Evolutionary conservation across 1,140 invertebrate species (phyloP), one percentile per base, ranked within the genome.

Genomic region (Olivierus martensii): DNA sequence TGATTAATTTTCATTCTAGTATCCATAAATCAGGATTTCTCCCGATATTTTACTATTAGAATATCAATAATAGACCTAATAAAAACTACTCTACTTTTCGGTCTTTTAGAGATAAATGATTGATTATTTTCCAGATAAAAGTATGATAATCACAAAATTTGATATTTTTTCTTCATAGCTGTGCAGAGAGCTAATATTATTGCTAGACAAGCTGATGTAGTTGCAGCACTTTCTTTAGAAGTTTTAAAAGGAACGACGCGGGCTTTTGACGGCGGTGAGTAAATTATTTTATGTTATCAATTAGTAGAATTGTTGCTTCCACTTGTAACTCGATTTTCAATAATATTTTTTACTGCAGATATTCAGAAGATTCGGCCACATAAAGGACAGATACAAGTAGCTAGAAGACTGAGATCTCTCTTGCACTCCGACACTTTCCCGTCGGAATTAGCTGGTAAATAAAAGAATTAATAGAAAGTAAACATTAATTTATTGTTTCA

Each of bases 191-290:
- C 80, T 0, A 69, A 70, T 35, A 71, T 70, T 34, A 75, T 82
- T 41, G 77, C 78, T 1, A 65, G 73, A 46, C 80, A 84, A 64
- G 80, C 80, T 3, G 80, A 84, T 63, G 73, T 84, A 10, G 77
- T 83, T n/a, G 79, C 81, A 9, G 79, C 81, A 3, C 66, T 84
- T 28, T 78, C 77, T 4, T 64, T 84, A 14, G 82, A 84, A 64
- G 82, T 82, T 4, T 65, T 84, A 6, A 84, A 84, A 64, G 82
- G 82, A 48, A 79, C 81, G 3, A 80, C 76, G 6, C 68, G 75
- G 56, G 81, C 81, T 22, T 84, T 82, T 66, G 80, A 83, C 65
- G 74, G 73, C 48, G 75, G 78, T 79, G 28, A 28, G 28, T 28
- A 4, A 9, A 28, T 28, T 0, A 2, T 28, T 1, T 28, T 19